Conservation (phyloP, 1,140 invertebrate genomes). For the Gryllus bimaculatus region DNA sequence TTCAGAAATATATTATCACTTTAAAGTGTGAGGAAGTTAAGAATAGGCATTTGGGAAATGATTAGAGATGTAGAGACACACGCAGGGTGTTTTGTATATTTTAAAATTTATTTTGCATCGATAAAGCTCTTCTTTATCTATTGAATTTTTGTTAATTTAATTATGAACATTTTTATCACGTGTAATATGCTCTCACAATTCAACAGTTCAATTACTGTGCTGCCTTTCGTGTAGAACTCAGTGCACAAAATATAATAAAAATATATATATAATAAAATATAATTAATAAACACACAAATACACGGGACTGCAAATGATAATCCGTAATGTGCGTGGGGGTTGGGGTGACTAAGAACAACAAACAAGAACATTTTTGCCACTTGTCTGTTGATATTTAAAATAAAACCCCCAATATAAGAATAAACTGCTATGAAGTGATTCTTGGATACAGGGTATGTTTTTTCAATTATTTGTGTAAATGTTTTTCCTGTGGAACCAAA, state of each 20-base stretch:
- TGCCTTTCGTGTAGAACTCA: conserved; percentile 21
- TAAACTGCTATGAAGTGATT: conserved; percentile 43
- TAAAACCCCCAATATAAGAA: conserved; percentile 15
- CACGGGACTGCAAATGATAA: conserved; percentile 20
- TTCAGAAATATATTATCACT: neutral
- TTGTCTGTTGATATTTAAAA: conserved; percentile 18
- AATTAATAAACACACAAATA: conserved; percentile 12
- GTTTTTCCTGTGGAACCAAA: conserved; percentile 36
- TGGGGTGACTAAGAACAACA: conserved; percentile 25
- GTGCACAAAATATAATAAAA: conserved; percentile 14
- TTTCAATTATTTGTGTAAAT: conserved; percentile 59
- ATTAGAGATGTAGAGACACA: neutral
- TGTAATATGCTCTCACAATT: conserved; percentile 18
- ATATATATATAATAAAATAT: conserved; percentile 12
- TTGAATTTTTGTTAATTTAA: neutral
- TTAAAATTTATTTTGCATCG: neutral
- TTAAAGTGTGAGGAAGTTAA: neutral
- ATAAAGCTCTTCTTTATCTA: neutral
- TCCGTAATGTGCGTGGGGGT: conserved; percentile 18
- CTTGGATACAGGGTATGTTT: conserved; percentile 61
- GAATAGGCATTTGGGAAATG: conserved; percentile 4
- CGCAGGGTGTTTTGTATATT: conserved; percentile 4
- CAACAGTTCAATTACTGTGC: conserved; percentile 23
- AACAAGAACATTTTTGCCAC: conserved; percentile 17
- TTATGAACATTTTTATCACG: conserved; percentile 6